Conservation (phyloP, 2,888 invertebrate species). For the Aspidiotus rigidus region DNA sequence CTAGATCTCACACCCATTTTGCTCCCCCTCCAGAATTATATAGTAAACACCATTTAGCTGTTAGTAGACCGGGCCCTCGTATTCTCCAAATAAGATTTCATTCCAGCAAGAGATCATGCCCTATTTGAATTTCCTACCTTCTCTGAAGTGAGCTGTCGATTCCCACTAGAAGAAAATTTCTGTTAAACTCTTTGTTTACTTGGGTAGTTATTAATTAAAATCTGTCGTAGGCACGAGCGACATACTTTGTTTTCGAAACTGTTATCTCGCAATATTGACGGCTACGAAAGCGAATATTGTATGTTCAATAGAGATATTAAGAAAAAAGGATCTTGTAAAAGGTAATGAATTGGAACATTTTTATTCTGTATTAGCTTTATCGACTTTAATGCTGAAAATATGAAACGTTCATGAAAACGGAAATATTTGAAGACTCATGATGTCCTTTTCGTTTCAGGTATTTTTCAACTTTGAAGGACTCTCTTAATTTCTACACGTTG, state of each 20-base stretch:
- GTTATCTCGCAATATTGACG: constrained; percentile 75
- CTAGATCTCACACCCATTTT: too few relatives aligned
- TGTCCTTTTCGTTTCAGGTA: constrained; percentile 42
- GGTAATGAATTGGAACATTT: constrained; percentile 46
- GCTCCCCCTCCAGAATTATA: too few relatives aligned
- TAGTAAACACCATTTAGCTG: too few relatives aligned
- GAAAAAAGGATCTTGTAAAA: constrained; percentile 77
- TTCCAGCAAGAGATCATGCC: too few relatives aligned
- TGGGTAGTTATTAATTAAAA: not conserved
- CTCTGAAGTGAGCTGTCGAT: too few relatives aligned
- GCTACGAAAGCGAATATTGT: constrained; percentile 74
- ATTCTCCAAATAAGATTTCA: too few relatives aligned
- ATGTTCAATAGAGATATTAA: constrained; percentile 85
- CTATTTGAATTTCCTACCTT: too few relatives aligned
- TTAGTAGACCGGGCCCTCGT: too few relatives aligned
- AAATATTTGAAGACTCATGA: not conserved
- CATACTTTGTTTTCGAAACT: constrained; percentile 93
- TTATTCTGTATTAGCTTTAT: constrained; percentile 5
- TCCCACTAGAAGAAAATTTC: too few relatives aligned
- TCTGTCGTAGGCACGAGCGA: constrained; percentile 64
- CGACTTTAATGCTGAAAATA: not conserved
- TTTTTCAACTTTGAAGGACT: constrained; percentile 66
- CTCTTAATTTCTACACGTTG: constrained; percentile 78
- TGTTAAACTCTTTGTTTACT: not conserved
- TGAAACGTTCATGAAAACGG: too few relatives aligned